Evolutionary conservation across 37 sponge, comb jelly and placozoan genomes (phyloP).

Genomic region (Agelas oroides): DNA sequence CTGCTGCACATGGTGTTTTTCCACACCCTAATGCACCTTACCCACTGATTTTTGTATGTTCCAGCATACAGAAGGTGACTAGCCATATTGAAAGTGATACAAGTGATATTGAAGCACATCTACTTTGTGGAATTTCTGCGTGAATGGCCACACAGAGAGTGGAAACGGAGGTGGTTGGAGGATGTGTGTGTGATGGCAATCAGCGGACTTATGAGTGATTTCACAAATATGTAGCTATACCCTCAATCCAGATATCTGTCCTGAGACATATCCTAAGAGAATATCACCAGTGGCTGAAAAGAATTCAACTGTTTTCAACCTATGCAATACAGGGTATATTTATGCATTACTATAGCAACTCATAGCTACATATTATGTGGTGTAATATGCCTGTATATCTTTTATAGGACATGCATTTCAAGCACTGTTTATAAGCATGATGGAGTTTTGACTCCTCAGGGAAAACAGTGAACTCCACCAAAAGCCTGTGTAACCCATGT

Average conservation of each 20-base stretch:
- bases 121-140: conserved; percentile 32
- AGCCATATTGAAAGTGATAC: not conserved
- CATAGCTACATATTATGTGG: too few relatives aligned
- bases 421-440: conserved; percentile 19
- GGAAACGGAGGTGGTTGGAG: too few relatives aligned
- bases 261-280: too few relatives aligned
- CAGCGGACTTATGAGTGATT: too few relatives aligned
- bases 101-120: conserved; percentile 30
- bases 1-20: not conserved
- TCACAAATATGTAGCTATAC: too few relatives aligned
- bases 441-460: not conserved
- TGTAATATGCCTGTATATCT: too few relatives aligned
- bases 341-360: too few relatives aligned
- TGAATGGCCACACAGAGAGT: conserved; percentile 41
- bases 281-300: too few relatives aligned
- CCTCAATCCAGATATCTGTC: too few relatives aligned
- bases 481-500: conserved; percentile 24
- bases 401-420: not conserved
- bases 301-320: too few relatives aligned
- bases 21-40: conserved; percentile 37
- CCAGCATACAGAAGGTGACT: not conserved
- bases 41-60: conserved; percentile 46
- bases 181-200: too few relatives aligned
- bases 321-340: too few relatives aligned
- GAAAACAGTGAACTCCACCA: not conserved